Evolutionary conservation across 2,113 vertebrate genomes (phyloP), one percentile per base, ranked within the genome.

Genomic region (Lophotis ruficrista): DNA sequence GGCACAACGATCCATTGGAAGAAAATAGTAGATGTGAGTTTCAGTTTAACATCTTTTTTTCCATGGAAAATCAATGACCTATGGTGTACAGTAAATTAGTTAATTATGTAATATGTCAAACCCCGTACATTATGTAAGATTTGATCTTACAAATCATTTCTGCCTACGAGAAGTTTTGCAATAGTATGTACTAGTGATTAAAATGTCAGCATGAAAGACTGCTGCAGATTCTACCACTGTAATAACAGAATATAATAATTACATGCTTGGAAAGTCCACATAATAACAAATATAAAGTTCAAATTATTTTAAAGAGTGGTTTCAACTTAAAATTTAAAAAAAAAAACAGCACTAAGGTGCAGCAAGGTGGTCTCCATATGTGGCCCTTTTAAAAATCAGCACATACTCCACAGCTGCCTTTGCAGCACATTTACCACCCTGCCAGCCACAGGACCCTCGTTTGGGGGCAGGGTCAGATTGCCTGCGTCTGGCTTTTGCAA

Each of bases 141-240:
- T 95, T 66, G 62, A 90, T 93, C 98, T 97, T 96, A 92, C 68
- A 96, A 96, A 98, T 97, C 87, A 92, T 77, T 97, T 92, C 73
- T 96, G 90, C 96, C 93, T 95, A 60, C 76, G 66, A 95, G 73
- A 96, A 95, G 57, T 93, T 97, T 96, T 83, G 93, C 87, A 96
- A 53, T 78, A 96, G 61, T 83, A 90, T 87, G 82, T 93, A 85
- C 82, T 72, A 87, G 94, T 95, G 94, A 97, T 98, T 97, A 97
- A 98, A 98, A 97, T 94, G 96, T 96, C 97, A 97, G 56, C 83
- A 88, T 97, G 94, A 97, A 92, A 83, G 82, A 97, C 79, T 82
- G 65, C 91, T 75, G 54, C 61, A 85, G 89, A 69, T 64, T 87
- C 85, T 79, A 82, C 73, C 68, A 85, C 89, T 84, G 25, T 93